Conservation (phyloP, 2,797 vertebrate species). For the Malacoctenus gilli region DNA sequence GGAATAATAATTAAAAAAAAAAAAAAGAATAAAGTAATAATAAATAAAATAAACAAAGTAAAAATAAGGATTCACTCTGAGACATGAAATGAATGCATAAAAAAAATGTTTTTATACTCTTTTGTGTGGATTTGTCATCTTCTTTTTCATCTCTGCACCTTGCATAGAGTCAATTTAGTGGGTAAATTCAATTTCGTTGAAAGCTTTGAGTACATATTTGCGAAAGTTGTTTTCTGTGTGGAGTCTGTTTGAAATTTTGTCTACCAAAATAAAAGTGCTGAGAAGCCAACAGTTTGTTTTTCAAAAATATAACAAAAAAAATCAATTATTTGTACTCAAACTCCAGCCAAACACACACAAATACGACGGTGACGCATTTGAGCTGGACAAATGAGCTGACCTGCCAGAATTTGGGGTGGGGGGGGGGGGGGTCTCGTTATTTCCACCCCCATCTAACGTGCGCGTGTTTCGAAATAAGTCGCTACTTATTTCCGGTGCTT, state of each 20-base stretch:
- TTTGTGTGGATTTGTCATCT: conserved; percentile 4
- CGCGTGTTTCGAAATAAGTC: conserved; percentile 79
- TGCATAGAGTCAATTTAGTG: conserved; percentile 3
- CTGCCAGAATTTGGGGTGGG: background rate
- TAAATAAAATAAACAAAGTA: no score
- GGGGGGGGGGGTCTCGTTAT: no score
- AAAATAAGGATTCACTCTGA: conserved; percentile 2
- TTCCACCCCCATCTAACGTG: conserved; percentile 52
- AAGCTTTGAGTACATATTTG: conserved; percentile 30
- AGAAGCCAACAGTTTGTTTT: background rate
- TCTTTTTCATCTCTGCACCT: conserved; percentile 2
- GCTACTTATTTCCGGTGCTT: conserved; percentile 84
- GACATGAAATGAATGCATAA: background rate
- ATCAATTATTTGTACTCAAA: background rate
- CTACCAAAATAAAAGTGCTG: no score
- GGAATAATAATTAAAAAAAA: no score
- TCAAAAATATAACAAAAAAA: background rate
- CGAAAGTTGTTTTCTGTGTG: conserved; percentile 10
- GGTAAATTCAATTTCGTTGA: conserved; percentile 13
- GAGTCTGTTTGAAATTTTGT: conserved; percentile 2
- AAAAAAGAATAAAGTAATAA: background rate
- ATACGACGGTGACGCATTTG: background rate
- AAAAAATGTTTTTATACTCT: conserved; percentile 1
- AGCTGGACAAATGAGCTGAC: conserved; percentile 2
- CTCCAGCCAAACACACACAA: background rate